Conservation (phyloP, 2,888 invertebrate species). For the Nebria brevicollis region DNA sequence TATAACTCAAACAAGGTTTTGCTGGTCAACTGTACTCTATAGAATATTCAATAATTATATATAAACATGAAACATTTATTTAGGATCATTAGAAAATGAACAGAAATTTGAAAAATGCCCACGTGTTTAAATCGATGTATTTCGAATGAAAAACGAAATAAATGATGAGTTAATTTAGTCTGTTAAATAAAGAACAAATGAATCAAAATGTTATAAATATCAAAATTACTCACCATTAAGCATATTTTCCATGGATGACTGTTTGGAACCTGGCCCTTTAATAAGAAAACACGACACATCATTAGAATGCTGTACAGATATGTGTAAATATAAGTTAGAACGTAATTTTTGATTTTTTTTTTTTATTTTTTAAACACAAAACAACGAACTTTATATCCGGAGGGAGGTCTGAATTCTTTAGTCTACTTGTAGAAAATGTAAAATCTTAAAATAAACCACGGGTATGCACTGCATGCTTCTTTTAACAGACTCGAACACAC, state of each 20-base stretch:
- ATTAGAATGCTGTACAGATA: neutral
- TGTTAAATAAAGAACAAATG: slow-evolving; percentile 6
- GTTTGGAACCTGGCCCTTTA: slow-evolving; percentile 33
- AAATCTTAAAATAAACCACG: neutral
- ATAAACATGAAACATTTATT: too few species aligned
- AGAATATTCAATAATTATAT: too few species aligned
- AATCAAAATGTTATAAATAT: slow-evolving; percentile 15
- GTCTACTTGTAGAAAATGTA: neutral
- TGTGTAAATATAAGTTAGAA: neutral
- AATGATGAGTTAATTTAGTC: too few species aligned
- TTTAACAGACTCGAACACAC: neutral
- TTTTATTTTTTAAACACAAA: too few species aligned
- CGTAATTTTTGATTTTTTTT: too few species aligned
- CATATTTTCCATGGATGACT: slow-evolving; percentile 39
- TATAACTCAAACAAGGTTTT: too few species aligned
- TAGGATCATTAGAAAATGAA: too few species aligned
- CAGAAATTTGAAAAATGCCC: too few species aligned
- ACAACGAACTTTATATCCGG: neutral
- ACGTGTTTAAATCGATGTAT: too few species aligned
- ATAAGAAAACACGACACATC: slow-evolving; percentile 18
- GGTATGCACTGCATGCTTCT: neutral
- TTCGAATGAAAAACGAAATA: too few species aligned
- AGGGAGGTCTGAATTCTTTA: neutral
- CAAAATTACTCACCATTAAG: slow-evolving; percentile 36
- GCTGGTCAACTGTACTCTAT: too few species aligned